These are phyloP conservation scores for Tympanuchus pallidicinctus DNA, from an alignment of 2,113 vertebrate species.

Conservation along the genomic window DNA sequence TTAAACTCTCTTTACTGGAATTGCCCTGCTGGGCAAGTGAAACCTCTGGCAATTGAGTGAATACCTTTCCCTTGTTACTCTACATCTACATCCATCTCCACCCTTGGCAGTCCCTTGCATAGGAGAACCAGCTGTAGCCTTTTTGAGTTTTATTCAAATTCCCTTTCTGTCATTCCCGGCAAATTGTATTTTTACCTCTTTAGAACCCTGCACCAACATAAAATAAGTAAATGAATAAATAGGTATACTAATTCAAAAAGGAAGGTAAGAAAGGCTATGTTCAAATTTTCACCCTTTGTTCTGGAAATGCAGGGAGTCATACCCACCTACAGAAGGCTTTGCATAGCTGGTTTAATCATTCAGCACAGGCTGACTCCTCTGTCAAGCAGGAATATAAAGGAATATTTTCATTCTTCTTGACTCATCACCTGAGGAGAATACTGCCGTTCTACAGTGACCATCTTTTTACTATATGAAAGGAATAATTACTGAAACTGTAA, in stretches of 20 bases:
- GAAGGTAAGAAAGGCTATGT: neutral
- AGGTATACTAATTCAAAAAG: neutral
- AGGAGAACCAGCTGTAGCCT: neutral
- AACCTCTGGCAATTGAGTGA: neutral
- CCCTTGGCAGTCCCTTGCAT: neutral
- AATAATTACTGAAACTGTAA: slow-evolving; percentile 48
- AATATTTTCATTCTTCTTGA: neutral
- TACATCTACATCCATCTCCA: neutral
- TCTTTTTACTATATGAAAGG: neutral
- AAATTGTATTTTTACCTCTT: neutral
- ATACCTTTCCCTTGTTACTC: neutral
- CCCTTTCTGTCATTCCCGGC: neutral
- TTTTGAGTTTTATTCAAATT: neutral
- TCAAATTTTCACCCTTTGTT: neutral
- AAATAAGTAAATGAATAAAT: neutral
- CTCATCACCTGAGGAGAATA: neutral
- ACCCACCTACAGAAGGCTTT: neutral
- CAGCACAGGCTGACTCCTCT: neutral
- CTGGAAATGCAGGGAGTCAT: neutral
- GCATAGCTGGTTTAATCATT: neutral
- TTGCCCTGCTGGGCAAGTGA: neutral
- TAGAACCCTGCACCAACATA: neutral
- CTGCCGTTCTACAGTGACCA: neutral
- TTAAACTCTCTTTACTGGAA: neutral
- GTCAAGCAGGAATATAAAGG: neutral